These are phyloP conservation scores for Eueremaeus valkanovi DNA, from an alignment of 2,888 invertebrate species.

Conservation along the genomic window DNA sequence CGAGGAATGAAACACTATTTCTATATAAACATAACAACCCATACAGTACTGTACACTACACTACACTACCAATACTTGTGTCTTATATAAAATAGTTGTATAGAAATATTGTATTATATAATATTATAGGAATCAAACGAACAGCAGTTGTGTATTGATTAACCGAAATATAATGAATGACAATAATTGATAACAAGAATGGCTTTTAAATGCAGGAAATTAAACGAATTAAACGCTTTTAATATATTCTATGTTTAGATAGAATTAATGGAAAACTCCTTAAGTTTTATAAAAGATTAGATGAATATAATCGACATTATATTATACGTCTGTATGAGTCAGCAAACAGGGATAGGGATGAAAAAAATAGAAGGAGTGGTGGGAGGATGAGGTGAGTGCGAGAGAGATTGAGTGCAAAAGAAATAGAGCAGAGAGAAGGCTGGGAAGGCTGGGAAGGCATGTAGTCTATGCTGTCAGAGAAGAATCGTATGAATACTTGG, in stretches of 20 bases:
- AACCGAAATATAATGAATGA: neutral
- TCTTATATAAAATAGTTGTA: neutral
- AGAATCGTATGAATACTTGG: neutral
- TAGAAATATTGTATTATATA: neutral
- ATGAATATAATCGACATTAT: too few relatives aligned
- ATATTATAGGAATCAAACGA: neutral
- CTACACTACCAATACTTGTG: too few relatives aligned
- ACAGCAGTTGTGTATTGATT: neutral
- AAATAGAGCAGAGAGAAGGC: constrained; percentile 22
- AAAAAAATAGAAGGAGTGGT: neutral
- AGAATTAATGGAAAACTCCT: too few relatives aligned
- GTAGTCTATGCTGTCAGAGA: neutral
- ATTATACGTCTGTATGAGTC: too few relatives aligned
- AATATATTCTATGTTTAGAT: too few relatives aligned
- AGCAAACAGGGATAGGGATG: neutral
- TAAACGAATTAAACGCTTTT: neutral
- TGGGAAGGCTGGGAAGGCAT: neutral
- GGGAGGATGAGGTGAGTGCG: neutral
- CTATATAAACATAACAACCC: neutral
- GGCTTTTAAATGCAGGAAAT: constrained; percentile 28
- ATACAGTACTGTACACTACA: neutral
- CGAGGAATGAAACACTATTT: neutral
- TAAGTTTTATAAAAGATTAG: too few relatives aligned
- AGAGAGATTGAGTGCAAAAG: neutral
- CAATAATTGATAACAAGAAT: neutral